A percentile compares a stretch with the other conserved stretches of the same genome.
These are phyloP conservation scores for Upupa epops DNA, from an alignment of 2,113 vertebrate genomes.

Conservation along the genomic window DNA sequence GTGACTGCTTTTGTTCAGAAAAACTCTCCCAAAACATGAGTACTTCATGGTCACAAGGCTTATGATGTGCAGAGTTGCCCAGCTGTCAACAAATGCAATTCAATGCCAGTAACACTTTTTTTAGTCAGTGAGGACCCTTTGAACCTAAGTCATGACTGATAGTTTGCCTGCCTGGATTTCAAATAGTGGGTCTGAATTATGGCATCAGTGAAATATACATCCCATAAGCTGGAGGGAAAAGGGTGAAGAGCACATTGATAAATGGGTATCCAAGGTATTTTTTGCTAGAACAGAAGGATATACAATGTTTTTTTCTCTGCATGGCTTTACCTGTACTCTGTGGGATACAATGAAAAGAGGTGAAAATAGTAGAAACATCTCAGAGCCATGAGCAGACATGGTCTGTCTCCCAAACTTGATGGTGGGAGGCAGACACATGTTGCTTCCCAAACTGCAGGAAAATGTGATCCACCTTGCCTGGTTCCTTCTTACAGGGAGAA, in stretches of 20 bases:
- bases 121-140: accelerated
- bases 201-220: neutral
- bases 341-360: neutral
- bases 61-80: neutral
- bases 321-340: neutral
- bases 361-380: neutral
- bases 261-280: neutral
- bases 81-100: neutral
- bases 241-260: neutral
- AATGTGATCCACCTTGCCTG: neutral
- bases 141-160: neutral
- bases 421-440: neutral
- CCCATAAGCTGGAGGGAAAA: neutral
- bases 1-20: neutral
- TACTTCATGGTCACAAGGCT: neutral
- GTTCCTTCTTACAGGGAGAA: neutral
- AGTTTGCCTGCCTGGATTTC: neutral
- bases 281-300: neutral
- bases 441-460: no score
- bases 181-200: neutral
- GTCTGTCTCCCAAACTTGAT: neutral
- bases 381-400: neutral
- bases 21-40: neutral
- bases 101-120: neutral
- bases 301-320: neutral